These are phyloP conservation scores for Gallinago undulata DNA, from an alignment of 2,113 vertebrate species.

Conservation along the genomic window DNA sequence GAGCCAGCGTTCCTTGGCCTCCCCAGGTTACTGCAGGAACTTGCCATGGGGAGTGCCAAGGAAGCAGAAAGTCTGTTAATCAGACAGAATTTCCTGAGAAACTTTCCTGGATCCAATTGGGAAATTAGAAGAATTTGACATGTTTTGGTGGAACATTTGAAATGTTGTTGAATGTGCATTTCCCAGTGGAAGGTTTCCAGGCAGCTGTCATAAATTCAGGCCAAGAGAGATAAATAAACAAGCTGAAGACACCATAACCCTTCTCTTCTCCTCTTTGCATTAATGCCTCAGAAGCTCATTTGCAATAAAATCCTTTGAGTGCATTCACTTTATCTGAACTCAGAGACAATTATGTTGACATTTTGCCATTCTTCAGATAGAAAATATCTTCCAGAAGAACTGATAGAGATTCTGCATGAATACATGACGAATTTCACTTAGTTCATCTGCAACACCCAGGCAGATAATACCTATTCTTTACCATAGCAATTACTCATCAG, in stretches of 20 bases:
- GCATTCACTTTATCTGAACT: constrained; percentile 1
- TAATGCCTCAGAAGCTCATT: constrained; percentile 25
- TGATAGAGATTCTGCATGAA: not conserved
- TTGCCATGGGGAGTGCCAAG: not conserved
- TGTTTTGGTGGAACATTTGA: constrained; percentile 63
- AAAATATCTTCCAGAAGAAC: not conserved
- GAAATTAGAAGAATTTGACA: constrained; percentile 55
- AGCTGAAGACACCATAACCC: not conserved
- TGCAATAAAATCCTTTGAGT: not conserved
- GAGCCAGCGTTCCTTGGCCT: not conserved
- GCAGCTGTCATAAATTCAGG: constrained; percentile 58
- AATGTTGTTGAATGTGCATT: constrained; percentile 30
- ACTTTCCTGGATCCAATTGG: not conserved
- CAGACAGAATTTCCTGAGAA: constrained; percentile 4
- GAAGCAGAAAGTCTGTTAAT: not conserved
- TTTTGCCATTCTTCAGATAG: not conserved
- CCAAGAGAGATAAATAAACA: constrained; percentile 38
- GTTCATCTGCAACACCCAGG: not conserved
- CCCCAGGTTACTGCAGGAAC: not conserved
- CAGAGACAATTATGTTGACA: not conserved
- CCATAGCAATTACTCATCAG: not conserved
- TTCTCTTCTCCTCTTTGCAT: constrained; percentile 11
- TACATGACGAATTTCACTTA: not conserved
- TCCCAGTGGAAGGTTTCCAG: constrained; percentile 47
- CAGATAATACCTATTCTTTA: not conserved